These are phyloP conservation scores for Myripristis jacobus DNA, from an alignment of 2,797 vertebrate species.

Conservation along the genomic window DNA sequence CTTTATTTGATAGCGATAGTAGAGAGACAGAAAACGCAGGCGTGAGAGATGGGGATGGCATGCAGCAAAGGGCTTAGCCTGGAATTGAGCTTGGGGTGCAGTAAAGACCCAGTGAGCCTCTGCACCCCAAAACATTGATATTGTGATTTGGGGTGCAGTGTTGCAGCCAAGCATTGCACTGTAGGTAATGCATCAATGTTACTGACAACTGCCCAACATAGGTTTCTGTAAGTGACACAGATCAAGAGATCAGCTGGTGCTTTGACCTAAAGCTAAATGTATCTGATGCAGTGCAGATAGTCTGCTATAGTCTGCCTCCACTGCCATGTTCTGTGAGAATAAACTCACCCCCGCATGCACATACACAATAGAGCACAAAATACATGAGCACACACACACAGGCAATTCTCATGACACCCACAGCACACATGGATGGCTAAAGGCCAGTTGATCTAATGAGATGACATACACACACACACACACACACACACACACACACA, in stretches of 20 bases:
- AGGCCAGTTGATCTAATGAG: slow-evolving; percentile 23
- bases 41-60: too few relatives aligned
- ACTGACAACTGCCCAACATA: slow-evolving; percentile 48
- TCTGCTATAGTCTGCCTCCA: slow-evolving; percentile 5
- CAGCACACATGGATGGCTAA: slow-evolving; percentile 14
- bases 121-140: too few relatives aligned
- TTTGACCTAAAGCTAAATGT: slow-evolving; percentile 17
- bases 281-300: slow-evolving; percentile 4
- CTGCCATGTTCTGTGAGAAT: too few relatives aligned
- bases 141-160: slow-evolving; percentile 6
- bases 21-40: too few relatives aligned
- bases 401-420: slow-evolving; percentile 17
- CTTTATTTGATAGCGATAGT: too few relatives aligned
- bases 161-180: not conserved
- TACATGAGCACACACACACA: slow-evolving; percentile 1
- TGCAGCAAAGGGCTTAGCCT: too few relatives aligned
- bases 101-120: too few relatives aligned
- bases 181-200: slow-evolving; percentile 55
- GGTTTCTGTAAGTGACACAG: slow-evolving; percentile 19
- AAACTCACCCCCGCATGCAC: too few relatives aligned
- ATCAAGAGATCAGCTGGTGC: slow-evolving; percentile 31
- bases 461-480: slow-evolving; percentile 5
- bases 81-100: too few relatives aligned
- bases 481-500: slow-evolving; percentile 1
- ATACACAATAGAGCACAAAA: slow-evolving; percentile 1